Conservation (phyloP, 2,888 invertebrate genomes). For the Lysandra coridon region DNA sequence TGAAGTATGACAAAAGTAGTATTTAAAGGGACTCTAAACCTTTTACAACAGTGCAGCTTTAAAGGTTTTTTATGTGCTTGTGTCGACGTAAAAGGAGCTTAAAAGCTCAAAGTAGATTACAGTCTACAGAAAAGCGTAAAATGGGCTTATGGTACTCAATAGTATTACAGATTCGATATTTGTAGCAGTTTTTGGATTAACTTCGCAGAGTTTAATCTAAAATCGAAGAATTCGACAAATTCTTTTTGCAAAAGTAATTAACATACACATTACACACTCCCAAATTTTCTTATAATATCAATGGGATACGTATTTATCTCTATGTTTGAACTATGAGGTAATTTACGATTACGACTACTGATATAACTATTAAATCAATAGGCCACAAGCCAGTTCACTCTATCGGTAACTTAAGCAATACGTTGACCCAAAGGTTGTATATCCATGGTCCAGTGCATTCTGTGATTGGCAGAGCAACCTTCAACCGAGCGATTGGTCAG, state of each 20-base stretch:
- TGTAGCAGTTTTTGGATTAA: neutral
- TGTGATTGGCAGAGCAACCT: slow-evolving; percentile 48
- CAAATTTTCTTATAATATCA: neutral
- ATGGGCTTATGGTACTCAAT: neutral
- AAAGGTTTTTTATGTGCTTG: neutral
- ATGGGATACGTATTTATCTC: neutral
- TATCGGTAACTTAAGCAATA: neutral
- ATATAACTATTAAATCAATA: neutral
- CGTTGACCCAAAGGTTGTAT: slow-evolving; percentile 17
- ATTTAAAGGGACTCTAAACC: neutral
- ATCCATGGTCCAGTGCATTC: slow-evolving; percentile 19
- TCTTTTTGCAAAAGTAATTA: too few species aligned
- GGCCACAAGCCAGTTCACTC: neutral
- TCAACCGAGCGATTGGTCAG: slow-evolving; percentile 56
- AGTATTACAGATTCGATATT: neutral
- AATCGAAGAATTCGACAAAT: too few species aligned
- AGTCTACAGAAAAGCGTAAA: neutral
- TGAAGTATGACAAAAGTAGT: slow-evolving; percentile 18
- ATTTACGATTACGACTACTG: neutral
- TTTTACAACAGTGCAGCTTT: neutral
- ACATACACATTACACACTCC: neutral
- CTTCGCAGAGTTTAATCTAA: too few species aligned
- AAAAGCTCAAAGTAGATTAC: slow-evolving; percentile 8
- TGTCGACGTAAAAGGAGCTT: neutral
- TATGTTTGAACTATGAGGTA: neutral